Base-by-base conservation (phyloP, 2,797 vertebrate species). In the Galago senegalensis region DNA sequence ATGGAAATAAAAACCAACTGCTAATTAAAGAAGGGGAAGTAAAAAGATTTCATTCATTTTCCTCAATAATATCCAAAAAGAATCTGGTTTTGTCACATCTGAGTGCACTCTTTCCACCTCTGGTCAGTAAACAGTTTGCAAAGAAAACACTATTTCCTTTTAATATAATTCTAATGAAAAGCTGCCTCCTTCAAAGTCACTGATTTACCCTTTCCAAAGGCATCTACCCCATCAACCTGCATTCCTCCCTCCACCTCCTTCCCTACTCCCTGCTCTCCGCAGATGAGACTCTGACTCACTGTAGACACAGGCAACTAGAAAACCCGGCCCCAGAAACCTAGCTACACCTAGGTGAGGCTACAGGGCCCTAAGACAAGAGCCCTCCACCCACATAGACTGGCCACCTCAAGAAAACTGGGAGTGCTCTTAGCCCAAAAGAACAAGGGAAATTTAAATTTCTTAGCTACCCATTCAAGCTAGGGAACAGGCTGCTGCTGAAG, bases 21-120 rank as follows among this genome's bases (percentile, higher is more conserved):
- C 65, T 79, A 91, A 85, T 67, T 25, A 93, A 49, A 91, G 34
- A 82, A 87, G 2, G 10, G 18, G 56, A 79, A 94, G 37, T 83
- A 87, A 96, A 87, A 95, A 95, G 46, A 77, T 31, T 93, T 93
- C n/a, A 65, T 77, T 95, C 34, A 91, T 93, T 81, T 95, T 94
- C 34, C 29, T 89, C 56, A 43, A 86, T 61, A 92, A 89, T 12
- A 93, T 37, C n/a, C 72, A 94, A 81, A 81, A 65, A 92, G 53
- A 95, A 34, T 88, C 23, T 34, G 95, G 13, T 2, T 63, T 29
- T 31, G 49, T 88, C 73, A 56, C n/a, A 95, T 89, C 69, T 69
- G 34, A 93, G 14, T 67, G 17, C 10, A 88, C 87, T 97, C 82
- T 94, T 95, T 80, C 93, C 89, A 90, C 80, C 58, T 88, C 82